phyloP scores from a whole-genome alignment of 2,888 invertebrate species.

The Phortica magna region DNA sequence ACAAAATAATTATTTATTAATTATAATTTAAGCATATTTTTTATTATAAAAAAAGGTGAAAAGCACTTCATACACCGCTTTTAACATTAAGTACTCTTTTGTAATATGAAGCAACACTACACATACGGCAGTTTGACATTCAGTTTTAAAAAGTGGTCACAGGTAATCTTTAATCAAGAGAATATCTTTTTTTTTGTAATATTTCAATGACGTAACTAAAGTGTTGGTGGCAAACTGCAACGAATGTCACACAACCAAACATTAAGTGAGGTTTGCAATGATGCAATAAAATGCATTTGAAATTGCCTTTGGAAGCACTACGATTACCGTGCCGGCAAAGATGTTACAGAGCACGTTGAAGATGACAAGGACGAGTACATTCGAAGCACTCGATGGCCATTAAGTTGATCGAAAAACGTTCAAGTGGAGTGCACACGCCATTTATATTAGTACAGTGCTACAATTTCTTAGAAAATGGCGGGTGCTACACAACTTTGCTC shows the following conservation, averaged over 20 bases:
- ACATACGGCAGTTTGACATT: no score
- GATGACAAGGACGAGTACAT: background rate
- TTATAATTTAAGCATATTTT: no score
- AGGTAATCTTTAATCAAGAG: no score
- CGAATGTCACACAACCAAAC: background rate
- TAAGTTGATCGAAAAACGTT: constrained; percentile 68
- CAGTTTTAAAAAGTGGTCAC: no score
- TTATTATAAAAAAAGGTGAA: no score
- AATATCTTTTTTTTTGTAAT: no score
- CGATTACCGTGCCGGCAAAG: background rate
- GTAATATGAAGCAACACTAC: no score
- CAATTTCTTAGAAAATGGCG: background rate
- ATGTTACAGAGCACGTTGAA: background rate
- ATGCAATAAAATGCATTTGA: constrained; percentile 17
- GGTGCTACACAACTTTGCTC: background rate
- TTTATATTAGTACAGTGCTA: background rate
- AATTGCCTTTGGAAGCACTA: background rate
- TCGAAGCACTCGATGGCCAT: constrained; percentile 63
- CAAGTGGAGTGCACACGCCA: constrained; percentile 47
- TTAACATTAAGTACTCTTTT: no score
- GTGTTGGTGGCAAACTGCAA: no score
- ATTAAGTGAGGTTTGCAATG: background rate
- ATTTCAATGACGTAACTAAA: no score
- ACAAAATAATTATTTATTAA: no score
- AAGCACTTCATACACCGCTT: no score